Percentiles rank a stretch among this genome's conserved stretches.
Conservation (phyloP, 2,797 vertebrate species). For the Sebastes variabilis region DNA sequence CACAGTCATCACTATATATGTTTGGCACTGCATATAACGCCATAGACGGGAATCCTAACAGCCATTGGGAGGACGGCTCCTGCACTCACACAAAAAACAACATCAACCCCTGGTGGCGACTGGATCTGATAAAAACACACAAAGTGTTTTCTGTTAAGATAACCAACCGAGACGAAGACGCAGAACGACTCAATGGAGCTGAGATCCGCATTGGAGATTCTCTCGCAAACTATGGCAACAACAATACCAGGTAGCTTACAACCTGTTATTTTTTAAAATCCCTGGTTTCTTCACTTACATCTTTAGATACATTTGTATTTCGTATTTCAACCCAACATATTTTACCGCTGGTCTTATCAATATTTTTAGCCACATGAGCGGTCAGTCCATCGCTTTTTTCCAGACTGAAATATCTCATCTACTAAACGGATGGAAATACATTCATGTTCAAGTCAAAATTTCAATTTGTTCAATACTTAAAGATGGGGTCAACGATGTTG, state of each 20-base stretch:
- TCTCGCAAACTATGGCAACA: slow-evolving; percentile 45
- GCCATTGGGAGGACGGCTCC: not conserved
- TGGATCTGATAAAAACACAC: slow-evolving; percentile 55
- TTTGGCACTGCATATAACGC: slow-evolving; percentile 13
- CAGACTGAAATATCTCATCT: too few relatives aligned
- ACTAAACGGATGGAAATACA: too few relatives aligned
- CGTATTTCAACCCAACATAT: too few relatives aligned
- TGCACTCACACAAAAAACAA: slow-evolving; percentile 42
- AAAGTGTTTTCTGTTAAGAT: slow-evolving; percentile 60
- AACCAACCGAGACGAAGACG: slow-evolving; percentile 20
- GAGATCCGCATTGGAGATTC: slow-evolving; percentile 68
- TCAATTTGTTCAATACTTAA: too few relatives aligned
- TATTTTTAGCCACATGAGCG: not conserved
- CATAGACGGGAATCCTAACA: slow-evolving; percentile 62
- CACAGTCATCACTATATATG: not conserved
- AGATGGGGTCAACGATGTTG: too few relatives aligned
- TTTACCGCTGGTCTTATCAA: not conserved
- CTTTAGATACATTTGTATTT: not conserved
- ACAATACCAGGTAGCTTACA: slow-evolving; percentile 48
- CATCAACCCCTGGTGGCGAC: slow-evolving; percentile 66
- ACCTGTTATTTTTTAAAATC: not conserved
- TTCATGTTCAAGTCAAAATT: too few relatives aligned
- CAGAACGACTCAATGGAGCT: slow-evolving; percentile 44
- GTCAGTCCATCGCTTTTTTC: not conserved
- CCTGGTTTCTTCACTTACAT: not conserved